Evolutionary conservation across 2,797 vertebrate genomes (phyloP).

Genomic region (Typhlichthys eigenmanni): DNA sequence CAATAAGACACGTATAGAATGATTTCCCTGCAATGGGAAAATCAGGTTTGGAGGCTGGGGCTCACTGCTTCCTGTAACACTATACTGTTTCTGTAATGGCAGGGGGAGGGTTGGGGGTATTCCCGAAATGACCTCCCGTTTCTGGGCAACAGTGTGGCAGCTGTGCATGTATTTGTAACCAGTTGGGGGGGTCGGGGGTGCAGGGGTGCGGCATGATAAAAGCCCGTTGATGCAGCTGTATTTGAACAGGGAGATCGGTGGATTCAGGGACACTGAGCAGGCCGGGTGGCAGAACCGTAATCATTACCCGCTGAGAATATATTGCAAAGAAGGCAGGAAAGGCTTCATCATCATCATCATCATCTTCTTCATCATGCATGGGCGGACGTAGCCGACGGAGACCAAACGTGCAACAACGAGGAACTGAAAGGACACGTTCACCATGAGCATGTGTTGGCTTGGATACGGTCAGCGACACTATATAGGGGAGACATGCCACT

Average conservation of each 20-base stretch:
- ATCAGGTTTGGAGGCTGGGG: conserved; percentile 51
- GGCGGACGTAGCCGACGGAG: not conserved
- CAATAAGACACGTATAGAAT: conserved; percentile 26
- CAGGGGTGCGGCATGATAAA: conserved; percentile 39
- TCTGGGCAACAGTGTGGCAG: conserved; percentile 79
- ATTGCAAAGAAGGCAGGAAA: not conserved
- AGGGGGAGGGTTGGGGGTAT: conserved; percentile 40
- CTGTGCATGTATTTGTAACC: conserved; percentile 77
- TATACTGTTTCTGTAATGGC: conserved; percentile 65
- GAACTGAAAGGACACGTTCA: not conserved
- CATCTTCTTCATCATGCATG: not conserved
- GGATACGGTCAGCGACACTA: too few relatives aligned
- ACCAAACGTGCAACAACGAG: conserved; percentile 21
- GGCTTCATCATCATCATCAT: conserved; percentile 13
- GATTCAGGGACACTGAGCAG: conserved; percentile 36
- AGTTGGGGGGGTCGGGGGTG: conserved; percentile 25
- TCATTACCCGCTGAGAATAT: conserved; percentile 22
- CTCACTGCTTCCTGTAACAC: conserved; percentile 65
- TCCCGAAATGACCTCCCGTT: conserved; percentile 74
- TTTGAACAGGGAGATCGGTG: conserved; percentile 73
- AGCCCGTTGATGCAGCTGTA: conserved; percentile 72
- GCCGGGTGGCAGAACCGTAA: conserved; percentile 23
- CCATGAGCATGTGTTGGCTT: too few relatives aligned
- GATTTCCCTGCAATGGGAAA: conserved; percentile 23
- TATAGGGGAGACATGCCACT: too few relatives aligned